Evolutionary conservation across 1,140 invertebrate species (phyloP).

Genomic region (Meloidogyne exigua): DNA sequence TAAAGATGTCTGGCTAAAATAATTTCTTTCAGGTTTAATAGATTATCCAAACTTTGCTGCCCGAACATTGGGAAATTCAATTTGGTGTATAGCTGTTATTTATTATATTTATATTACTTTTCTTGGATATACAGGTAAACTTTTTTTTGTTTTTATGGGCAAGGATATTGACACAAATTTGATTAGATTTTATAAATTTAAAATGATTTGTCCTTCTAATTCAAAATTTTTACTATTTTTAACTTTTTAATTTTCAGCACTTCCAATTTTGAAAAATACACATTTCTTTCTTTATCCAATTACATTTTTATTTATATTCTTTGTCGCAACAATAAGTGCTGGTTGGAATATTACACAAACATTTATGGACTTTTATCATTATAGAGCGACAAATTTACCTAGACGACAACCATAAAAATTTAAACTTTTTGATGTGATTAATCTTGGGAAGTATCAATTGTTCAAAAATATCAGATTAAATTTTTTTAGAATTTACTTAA

Average conservation of each 20-base stretch:
- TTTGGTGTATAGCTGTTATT: conserved; percentile 84
- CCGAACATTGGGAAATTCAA: conserved; percentile 82
- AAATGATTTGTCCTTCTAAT: too few relatives aligned
- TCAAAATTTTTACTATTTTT: neutral
- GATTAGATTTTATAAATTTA: too few relatives aligned
- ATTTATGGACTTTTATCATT: conserved; percentile 78
- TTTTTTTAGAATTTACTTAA: neutral
- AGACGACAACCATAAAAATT: conserved; percentile 10
- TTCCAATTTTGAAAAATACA: conserved; percentile 80
- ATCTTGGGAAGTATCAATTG: neutral
- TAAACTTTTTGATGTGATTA: conserved; percentile 1
- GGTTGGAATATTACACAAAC: conserved; percentile 72
- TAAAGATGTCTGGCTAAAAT: neutral
- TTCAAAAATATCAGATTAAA: neutral
- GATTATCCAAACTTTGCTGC: conserved; percentile 68
- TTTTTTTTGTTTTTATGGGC: conserved; percentile 8
- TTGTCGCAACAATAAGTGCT: conserved; percentile 74
- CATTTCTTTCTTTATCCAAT: conserved; percentile 82
- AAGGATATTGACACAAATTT: too few relatives aligned
- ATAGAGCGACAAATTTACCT: conserved; percentile 37
- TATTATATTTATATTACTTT: conserved; percentile 98
- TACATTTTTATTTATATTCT: conserved; percentile 76
- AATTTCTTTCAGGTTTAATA: conserved; percentile 43
- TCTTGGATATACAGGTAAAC: conserved; percentile 89
- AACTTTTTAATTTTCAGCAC: conserved; percentile 70